Base-by-base conservation (phyloP, 2,113 vertebrate genomes). In the Archocentrus centrarchus region DNA sequence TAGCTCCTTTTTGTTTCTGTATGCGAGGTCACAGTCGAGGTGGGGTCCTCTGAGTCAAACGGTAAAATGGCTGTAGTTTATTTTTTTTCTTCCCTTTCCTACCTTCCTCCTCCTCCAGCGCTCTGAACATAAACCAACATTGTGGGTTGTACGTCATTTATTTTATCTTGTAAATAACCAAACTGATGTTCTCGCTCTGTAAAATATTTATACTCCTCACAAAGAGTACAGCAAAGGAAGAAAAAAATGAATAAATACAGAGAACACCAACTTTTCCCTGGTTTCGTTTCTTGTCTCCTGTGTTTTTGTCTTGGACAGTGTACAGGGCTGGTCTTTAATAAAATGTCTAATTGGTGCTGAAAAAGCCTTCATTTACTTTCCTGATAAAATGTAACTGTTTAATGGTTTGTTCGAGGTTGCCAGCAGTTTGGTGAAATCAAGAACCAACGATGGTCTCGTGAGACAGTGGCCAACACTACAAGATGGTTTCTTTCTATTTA, bases 151-250 rank as follows among this genome's bases (percentile, higher is more conserved):
- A 88, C 7, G 53, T 88, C 78, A 81, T 89, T 91, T 86, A 88
- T 91, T 90, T 87, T 85, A 91, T 86, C 84, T 93, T 95, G 94
- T 95, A 95, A 94, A 95, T 95, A 95, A 91, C 76, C 81, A 86
- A 75, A 91, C 70, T 27, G 60, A 81, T 90, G 82, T 90, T 93
- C 85, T 92, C 62, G 30, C 55, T 75, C 82, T 95, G 92, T 94
- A 93, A 88, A 61, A 94, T 95, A 95, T 95, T 93, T 93, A 94
- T 91, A 88, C 80, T 90, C 77, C 68, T 89, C 39, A 5, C 17
- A 58, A 20, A 58, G 86, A 84, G 60, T 22, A 20, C 17, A 20
- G 57, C 61, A 75, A 79, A 88, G 73, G 80, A 73, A 70, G 64
- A 80, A 81, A 59, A 70, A 70, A 10, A 20, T 30, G 2, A 90